Evolutionary conservation across 2,113 vertebrate genomes (phyloP).

Genomic region (Aegithalos caudatus): DNA sequence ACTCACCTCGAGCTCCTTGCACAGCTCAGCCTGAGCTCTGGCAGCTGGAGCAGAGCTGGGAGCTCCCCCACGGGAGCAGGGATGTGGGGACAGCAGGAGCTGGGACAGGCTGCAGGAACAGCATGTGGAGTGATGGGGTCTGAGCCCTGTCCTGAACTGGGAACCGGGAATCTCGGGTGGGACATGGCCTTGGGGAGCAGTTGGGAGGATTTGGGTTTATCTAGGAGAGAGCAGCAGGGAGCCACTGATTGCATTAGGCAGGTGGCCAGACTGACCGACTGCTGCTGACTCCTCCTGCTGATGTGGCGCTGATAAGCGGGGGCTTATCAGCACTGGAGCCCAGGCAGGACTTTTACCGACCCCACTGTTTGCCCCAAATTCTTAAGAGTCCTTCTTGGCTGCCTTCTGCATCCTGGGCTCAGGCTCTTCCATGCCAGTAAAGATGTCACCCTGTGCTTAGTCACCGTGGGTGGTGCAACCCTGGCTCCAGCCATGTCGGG

Average conservation of each 20-base stretch:
- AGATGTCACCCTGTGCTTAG: neutral
- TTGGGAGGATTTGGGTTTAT: neutral
- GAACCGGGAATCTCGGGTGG: fast-evolving
- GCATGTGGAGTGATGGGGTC: fast-evolving
- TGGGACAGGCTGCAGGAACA: neutral
- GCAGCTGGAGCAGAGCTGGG: fast-evolving
- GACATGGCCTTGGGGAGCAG: neutral
- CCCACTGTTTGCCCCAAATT: neutral
- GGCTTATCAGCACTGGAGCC: neutral
- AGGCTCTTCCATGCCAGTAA: neutral
- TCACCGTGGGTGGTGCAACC: neutral
- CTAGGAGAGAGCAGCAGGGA: neutral
- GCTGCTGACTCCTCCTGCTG: neutral
- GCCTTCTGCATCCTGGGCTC: neutral
- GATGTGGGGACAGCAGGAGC: neutral
- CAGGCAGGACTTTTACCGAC: neutral
- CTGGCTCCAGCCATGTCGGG: fast-evolving
- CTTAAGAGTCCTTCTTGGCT: neutral
- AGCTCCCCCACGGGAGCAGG: fast-evolving
- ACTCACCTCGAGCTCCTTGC: neutral
- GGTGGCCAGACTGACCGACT: neutral
- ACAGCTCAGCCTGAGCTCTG: neutral
- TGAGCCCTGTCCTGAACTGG: neutral
- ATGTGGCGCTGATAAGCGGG: neutral
- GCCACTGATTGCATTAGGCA: conserved; percentile 14